Base-by-base conservation (phyloP, 1,140 invertebrate species). In the Ganaspis sp. region DNA sequence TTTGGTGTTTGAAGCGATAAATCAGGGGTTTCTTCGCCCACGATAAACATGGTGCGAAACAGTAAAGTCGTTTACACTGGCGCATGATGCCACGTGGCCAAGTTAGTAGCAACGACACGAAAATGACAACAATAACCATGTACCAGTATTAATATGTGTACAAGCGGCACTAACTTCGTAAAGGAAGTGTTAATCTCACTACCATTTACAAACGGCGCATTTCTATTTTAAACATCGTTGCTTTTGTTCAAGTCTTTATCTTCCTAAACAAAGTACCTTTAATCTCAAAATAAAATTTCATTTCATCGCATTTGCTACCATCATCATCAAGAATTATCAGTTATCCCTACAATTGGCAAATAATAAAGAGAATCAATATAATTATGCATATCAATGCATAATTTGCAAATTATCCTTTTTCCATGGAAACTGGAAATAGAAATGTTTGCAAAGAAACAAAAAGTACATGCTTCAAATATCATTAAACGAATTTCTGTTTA, bases 181-280 rank as follows among this genome's bases (percentile, higher is more conserved):
- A 64, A 64, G 58, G 58, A 64, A 64, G 21, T 64, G 58, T 64
- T 64, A 64, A 34, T 15, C 26, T 64, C 45, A n/a, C 58, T 64
- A 49, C 75, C 64, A 72, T 72, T 76, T 76, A 71, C 54, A 76
- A 71, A 76, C 69, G 75, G 19, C 40, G 58, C 21, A 69, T 54
- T 19, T 75, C 73, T 75, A 79, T 79, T 79, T 79, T 53, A 26
- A 54, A 49, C 19, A 53, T 34, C n/a, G 70, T 17, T 34, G 15
- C 58, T 64, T 64, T 64, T 64, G 23, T 64, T 26, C 12, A 64
- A 34, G 12, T 15, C 23, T 8, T 49, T 29, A 64, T 26, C 58
- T 29, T 64, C 21, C n/a, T n/a, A n/a, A n/a, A n/a, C n/a, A n/a
- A n/a, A n/a, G n/a, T n/a, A n/a, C n/a, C n/a, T n/a, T n/a, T n/a